Conservation (phyloP, 2,113 vertebrate genomes). For the Dasyornis broadbenti region DNA sequence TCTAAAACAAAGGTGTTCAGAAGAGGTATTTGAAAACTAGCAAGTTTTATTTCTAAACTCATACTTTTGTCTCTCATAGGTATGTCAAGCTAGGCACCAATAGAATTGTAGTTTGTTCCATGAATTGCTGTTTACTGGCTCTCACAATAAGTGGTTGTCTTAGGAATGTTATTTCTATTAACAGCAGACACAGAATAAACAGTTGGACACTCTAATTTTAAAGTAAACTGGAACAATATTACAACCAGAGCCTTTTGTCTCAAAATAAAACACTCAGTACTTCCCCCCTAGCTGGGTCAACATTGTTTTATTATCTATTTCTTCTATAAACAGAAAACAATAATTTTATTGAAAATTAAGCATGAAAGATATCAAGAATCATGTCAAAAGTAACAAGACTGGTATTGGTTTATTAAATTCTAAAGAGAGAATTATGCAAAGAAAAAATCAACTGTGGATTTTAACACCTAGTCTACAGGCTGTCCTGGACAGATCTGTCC, state of each 20-base stretch:
- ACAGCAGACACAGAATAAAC: not conserved
- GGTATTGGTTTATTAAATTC: not conserved
- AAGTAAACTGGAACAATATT: not conserved
- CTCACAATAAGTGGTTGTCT: not conserved
- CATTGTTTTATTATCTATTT: not conserved
- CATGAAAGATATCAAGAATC: not conserved
- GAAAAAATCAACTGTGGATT: not conserved
- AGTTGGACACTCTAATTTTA: not conserved
- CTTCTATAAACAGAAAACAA: not conserved
- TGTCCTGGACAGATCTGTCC: not conserved
- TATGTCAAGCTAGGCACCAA: not conserved
- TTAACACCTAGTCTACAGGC: not conserved
- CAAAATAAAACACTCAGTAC: not conserved
- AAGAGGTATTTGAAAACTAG: not conserved
- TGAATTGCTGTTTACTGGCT: not conserved
- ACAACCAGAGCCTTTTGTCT: not conserved
- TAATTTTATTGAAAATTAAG: not conserved
- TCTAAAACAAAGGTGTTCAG: not conserved
- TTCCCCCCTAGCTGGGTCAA: not conserved
- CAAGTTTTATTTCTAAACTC: not conserved
- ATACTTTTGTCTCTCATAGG: not conserved
- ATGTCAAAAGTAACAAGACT: not conserved
- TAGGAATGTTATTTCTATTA: not conserved
- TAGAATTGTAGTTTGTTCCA: not conserved
- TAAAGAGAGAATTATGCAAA: not conserved